phyloP scores from a whole-genome alignment of 2,888 invertebrate species.

The Melanchra persicariae region DNA sequence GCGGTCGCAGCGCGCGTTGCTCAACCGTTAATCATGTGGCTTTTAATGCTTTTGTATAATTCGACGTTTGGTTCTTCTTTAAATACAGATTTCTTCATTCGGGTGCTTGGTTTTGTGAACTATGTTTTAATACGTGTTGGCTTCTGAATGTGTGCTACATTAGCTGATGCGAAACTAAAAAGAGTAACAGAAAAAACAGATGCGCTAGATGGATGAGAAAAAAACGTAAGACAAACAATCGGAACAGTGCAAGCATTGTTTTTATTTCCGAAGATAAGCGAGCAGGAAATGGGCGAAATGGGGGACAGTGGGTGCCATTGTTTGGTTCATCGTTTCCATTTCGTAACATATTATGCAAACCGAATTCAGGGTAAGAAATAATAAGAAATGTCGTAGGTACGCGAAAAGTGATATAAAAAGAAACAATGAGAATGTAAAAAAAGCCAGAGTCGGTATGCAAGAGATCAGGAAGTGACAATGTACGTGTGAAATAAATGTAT shows the following conservation, averaged over 20 bases:
- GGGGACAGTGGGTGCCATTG: conserved; percentile 81
- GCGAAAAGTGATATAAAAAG: conserved; percentile 65
- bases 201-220: conserved; percentile 73
- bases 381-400: conserved; percentile 67
- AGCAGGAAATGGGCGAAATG: conserved; percentile 81
- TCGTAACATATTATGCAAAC: conserved; percentile 80
- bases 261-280: conserved; percentile 78
- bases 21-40: conserved; percentile 60
- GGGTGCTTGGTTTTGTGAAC: conserved; percentile 33
- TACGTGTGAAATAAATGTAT: conserved; percentile 57
- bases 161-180: conserved; percentile 47
- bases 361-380: conserved; percentile 71
- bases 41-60: conserved; percentile 62
- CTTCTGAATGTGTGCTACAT: conserved; percentile 37
- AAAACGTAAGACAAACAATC: conserved; percentile 76
- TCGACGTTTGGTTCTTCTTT: conserved; percentile 52
- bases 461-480: conserved; percentile 57
- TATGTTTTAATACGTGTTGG: conserved; percentile 37
- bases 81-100: conserved; percentile 52
- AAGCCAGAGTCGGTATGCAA: conserved; percentile 23
- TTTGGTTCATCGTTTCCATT: conserved; percentile 75
- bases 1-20: conserved; percentile 38
- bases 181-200: conserved; percentile 63
- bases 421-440: conserved; percentile 55
- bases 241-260: conserved; percentile 81